Evolutionary conservation across 2,797 vertebrate genomes (phyloP).

Genomic region (Arvicola amphibius): DNA sequence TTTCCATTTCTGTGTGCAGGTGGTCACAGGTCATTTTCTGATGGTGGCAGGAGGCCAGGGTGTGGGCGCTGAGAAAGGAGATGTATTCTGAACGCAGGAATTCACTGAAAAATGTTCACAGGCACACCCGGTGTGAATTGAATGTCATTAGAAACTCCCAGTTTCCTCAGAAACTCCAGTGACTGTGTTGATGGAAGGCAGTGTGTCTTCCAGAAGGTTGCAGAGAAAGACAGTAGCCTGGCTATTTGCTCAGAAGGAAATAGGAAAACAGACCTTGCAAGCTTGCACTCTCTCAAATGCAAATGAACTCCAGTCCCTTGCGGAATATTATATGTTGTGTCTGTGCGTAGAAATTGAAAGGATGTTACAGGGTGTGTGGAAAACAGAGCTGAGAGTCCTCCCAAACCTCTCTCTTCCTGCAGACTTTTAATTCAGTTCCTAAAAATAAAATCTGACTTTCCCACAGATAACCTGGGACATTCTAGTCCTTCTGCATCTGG

Average conservation of each 20-base stretch:
- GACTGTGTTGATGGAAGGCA: slow-evolving; percentile 49
- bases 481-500: neutral
- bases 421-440: neutral
- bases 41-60: neutral
- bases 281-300: slow-evolving; percentile 54
- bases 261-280: neutral
- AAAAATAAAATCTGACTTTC: neutral
- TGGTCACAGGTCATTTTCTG: neutral
- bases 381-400: neutral
- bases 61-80: neutral
- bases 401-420: neutral
- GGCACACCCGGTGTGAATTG: neutral
- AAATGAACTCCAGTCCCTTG: slow-evolving; percentile 49
- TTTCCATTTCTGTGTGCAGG: neutral
- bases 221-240: neutral
- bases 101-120: slow-evolving; percentile 2
- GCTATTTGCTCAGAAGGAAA: slow-evolving; percentile 23
- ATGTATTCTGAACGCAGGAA: neutral
- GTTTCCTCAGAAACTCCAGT: neutral
- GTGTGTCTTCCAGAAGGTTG: slow-evolving; percentile 20
- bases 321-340: neutral
- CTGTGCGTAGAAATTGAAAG: neutral
- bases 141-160: neutral
- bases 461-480: neutral
- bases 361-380: neutral